A percentile compares a stretch with the other conserved stretches of the same genome.
phyloP scores from a whole-genome alignment of 2,797 vertebrate species.

The Falco peregrinus region DNA sequence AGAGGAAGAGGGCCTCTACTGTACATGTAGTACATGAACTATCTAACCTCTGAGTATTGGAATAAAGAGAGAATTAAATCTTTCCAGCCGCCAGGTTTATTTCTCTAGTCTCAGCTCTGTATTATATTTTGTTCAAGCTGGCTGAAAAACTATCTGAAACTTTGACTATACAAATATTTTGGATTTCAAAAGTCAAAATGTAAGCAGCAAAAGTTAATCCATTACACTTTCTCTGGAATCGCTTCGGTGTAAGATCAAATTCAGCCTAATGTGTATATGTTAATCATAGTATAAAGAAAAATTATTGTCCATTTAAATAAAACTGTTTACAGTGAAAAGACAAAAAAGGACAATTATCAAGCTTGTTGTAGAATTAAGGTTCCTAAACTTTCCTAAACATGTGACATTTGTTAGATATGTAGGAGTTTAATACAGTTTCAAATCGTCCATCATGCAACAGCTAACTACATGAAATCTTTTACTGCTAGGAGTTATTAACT shows the following conservation, averaged over 20 bases:
- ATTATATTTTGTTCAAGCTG: not conserved
- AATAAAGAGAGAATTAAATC: not conserved
- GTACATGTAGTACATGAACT: not conserved
- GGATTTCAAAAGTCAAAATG: not conserved
- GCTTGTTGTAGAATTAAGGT: not conserved
- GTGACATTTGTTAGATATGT: not conserved
- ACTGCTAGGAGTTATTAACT: not conserved
- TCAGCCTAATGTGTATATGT: not conserved
- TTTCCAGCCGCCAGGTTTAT: not conserved
- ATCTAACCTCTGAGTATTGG: not conserved
- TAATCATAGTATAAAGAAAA: not conserved
- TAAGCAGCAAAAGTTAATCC: not conserved
- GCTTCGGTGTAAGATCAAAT: not conserved
- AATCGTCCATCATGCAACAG: not conserved
- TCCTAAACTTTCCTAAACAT: not conserved
- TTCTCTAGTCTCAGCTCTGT: not conserved
- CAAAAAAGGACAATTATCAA: not conserved
- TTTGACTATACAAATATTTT: not conserved
- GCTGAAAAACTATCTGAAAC: not conserved
- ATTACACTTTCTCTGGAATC: not conserved
- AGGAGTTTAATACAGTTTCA: not conserved
- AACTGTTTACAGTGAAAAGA: not conserved
- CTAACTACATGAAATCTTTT: not conserved
- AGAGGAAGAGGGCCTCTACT: not conserved
- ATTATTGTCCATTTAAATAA: not conserved